Conservation (phyloP, 1,140 invertebrate species). For the Danaus plexippus region DNA sequence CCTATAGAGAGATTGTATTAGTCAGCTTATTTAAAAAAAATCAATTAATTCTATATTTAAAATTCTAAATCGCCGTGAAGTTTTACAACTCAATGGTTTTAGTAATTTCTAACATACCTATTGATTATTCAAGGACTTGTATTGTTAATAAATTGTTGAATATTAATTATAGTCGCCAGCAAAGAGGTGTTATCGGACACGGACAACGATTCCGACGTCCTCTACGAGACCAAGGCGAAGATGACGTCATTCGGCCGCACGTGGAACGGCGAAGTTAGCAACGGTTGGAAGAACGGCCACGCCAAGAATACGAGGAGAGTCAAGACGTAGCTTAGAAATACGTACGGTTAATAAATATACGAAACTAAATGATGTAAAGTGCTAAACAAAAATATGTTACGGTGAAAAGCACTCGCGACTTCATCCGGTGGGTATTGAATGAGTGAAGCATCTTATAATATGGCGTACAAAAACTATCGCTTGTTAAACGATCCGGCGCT, state of each 20-base stretch:
- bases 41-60: no score
- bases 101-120: neutral
- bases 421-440: no score
- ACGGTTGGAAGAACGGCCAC: slow-evolving; percentile 68
- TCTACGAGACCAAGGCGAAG: slow-evolving; percentile 77
- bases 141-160: neutral
- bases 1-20: no score
- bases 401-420: no score
- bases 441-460: no score
- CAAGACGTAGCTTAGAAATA: slow-evolving; percentile 46
- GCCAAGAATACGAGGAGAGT: slow-evolving; percentile 68
- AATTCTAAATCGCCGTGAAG: neutral
- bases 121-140: neutral
- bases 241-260: slow-evolving; percentile 66
- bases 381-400: no score
- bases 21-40: no score
- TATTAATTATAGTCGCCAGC: slow-evolving; percentile 57
- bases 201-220: slow-evolving; percentile 82
- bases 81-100: neutral
- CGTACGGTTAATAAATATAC: no score
- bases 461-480: no score
- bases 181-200: slow-evolving; percentile 77
- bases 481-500: no score
- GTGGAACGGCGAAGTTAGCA: slow-evolving; percentile 68
- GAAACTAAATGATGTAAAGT: no score